Evolutionary conservation across 2,113 vertebrate genomes (phyloP), one percentile per base, ranked within the genome.

Genomic region (Phodopus roborovskii): DNA sequence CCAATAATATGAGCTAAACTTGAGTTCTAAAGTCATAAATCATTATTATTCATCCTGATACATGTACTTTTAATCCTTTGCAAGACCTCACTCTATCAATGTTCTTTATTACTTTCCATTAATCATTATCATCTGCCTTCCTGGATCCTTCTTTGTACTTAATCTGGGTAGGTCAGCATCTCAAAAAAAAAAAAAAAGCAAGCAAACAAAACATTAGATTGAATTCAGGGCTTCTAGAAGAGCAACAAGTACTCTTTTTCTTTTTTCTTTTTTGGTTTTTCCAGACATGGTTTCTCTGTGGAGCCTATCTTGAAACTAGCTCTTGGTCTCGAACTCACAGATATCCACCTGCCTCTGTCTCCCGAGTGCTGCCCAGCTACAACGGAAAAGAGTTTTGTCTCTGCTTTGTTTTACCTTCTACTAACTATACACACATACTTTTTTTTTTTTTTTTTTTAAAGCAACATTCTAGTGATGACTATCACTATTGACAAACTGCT

Each of bases 1-100:
- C 62, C 24, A 74, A 58, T 92, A 91, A 92, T 77, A 45, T 83
- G 26, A 30, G 33, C 24, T 62, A 94, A 96, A 94, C 10, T 12
- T 93, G 66, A 64, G 82, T n/a, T 95, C 82, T n/a, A 91, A 58
- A 90, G 24, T 68, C 58, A 68, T 82, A 66, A 91, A 75, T n/a
- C 62, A 85, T 42, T 48, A 89, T 1, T 17, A 73, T 15, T 81
- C 66, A 88, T 88, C 90, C 56, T 3, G 88, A 12, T 5, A 81
- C 12, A 79, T 56, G 3, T 71, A 48, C 58, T 92, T 91, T 58
- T 3, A 78, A 81, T 66, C 58, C 60, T 93, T 64, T 82, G 89
- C 24, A 93, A 94, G 62, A 90, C 16, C 45, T 88, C 42, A 50
- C 7, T 75, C 48, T 50, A 92, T 92, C 71, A 64, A 36, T 89